Percentiles rank a stretch among this genome's conserved stretches.
These are phyloP conservation scores for Cephus sareptanus DNA, from an alignment of 2,888 invertebrate species.

Conservation along the genomic window DNA sequence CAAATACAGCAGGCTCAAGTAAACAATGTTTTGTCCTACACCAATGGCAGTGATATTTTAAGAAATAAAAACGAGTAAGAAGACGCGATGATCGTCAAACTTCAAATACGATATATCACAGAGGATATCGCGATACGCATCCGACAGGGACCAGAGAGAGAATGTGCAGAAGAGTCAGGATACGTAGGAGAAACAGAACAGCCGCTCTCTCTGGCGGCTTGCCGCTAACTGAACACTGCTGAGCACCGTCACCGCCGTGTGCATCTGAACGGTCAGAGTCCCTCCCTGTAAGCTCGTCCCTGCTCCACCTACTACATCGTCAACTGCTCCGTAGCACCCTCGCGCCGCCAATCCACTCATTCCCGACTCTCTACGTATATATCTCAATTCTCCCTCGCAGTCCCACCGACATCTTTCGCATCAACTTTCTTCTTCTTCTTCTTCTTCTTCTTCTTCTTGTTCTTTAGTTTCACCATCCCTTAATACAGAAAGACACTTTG, in stretches of 20 bases:
- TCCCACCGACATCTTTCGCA: constrained; percentile 14
- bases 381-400: constrained; percentile 24
- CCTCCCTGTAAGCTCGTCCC: constrained; percentile 24
- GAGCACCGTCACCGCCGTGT: constrained; percentile 50
- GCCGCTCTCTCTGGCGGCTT: constrained; percentile 48
- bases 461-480: constrained; percentile 27
- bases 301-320: constrained; percentile 34
- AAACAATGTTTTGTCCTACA: not conserved
- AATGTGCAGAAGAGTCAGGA: not conserved
- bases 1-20: not conserved
- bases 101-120: not conserved
- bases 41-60: not conserved
- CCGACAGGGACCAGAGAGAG: not conserved
- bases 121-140: not conserved
- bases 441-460: constrained; percentile 29
- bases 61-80: not conserved
- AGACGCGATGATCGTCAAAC: not conserved
- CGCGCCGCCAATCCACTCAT: constrained; percentile 10
- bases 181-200: not conserved
- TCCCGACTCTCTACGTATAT: constrained; percentile 28
- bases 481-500: not conserved
- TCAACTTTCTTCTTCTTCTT: constrained; percentile 19
- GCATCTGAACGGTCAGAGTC: constrained; percentile 43
- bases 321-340: not conserved
- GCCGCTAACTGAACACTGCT: constrained; percentile 63